phyloP scores from a whole-genome alignment of 2,113 vertebrate species.

The Chascanopsetta lugubris region DNA sequence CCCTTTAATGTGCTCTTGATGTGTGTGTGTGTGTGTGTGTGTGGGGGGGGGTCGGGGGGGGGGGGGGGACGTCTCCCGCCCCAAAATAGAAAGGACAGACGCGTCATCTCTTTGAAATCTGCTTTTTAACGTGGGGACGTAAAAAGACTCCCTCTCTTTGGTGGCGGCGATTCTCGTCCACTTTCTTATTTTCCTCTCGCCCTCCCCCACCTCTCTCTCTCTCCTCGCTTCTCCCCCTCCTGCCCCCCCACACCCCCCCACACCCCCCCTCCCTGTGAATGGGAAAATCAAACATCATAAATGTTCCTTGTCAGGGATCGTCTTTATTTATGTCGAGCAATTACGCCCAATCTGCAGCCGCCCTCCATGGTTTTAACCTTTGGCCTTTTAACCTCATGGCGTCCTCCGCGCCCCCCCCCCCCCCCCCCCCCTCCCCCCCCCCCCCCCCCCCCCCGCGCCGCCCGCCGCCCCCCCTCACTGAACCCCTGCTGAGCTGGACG shows the following conservation, averaged over 20 bases:
- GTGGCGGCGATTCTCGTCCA: too few relatives aligned
- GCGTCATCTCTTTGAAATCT: slow-evolving; percentile 15
- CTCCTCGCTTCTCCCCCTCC: too few relatives aligned
- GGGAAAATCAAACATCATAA: slow-evolving; percentile 63
- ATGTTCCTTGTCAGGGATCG: slow-evolving; percentile 13
- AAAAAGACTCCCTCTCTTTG: slow-evolving; percentile 3
- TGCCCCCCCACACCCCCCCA: neutral
- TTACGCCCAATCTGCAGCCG: slow-evolving; percentile 13
- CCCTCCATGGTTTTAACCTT: slow-evolving; percentile 5
- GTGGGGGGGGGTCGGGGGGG: too few relatives aligned
- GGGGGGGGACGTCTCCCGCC: slow-evolving; percentile 6
- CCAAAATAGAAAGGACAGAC: slow-evolving; percentile 2
- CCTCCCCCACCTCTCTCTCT: neutral
- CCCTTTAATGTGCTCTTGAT: neutral
- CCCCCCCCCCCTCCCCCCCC: too few relatives aligned
- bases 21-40: too few relatives aligned
- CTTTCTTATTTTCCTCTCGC: neutral
- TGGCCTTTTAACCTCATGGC: neutral
- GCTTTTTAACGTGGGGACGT: slow-evolving; percentile 2
- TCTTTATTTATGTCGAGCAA: slow-evolving; percentile 44
- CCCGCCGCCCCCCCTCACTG: neutral
- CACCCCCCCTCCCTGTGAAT: neutral
- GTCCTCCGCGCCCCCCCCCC: neutral
- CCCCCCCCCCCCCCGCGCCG: neutral
- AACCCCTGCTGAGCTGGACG: neutral